These are phyloP conservation scores for Phortica variegata DNA, from an alignment of 1,140 invertebrate genomes.

Conservation along the genomic window DNA sequence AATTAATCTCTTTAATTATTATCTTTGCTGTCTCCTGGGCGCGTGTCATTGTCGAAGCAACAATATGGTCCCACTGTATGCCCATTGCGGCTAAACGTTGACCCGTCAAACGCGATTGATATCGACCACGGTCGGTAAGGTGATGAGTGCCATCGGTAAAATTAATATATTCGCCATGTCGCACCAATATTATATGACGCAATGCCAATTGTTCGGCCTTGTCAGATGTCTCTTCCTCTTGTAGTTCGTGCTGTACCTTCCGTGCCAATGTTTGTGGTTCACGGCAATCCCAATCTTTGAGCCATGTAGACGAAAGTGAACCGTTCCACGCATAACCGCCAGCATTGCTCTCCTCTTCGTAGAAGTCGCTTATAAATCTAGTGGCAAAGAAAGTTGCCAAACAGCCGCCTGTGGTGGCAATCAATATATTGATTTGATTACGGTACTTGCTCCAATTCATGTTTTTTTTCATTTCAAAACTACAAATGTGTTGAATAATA, in stretches of 20 bases:
- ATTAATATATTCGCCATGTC: slow-evolving; percentile 91
- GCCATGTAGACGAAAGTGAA: slow-evolving; percentile 65
- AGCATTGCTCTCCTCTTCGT: not conserved
- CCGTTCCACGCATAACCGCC: not conserved
- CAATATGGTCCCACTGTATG: slow-evolving; percentile 73
- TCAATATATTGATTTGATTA: not conserved
- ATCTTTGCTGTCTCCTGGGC: slow-evolving; percentile 87
- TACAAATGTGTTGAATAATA: no score
- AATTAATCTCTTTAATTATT: slow-evolving; percentile 61
- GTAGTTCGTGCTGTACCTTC: slow-evolving; percentile 58
- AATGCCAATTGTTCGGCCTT: slow-evolving; percentile 71
- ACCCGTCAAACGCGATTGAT: slow-evolving; percentile 82
- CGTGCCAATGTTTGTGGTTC: slow-evolving; percentile 69
- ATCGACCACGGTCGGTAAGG: slow-evolving; percentile 79
- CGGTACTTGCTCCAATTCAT: no score
- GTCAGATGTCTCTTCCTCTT: slow-evolving; percentile 62
- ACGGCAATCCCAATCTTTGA: slow-evolving; percentile 83
- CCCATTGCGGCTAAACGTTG: slow-evolving; percentile 70
- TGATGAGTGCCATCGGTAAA: slow-evolving; percentile 71
- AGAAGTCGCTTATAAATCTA: slow-evolving; percentile 10
- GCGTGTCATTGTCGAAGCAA: slow-evolving; percentile 89
- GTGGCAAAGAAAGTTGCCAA: slow-evolving; percentile 21
- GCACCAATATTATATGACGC: slow-evolving; percentile 84
- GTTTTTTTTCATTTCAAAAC: no score
- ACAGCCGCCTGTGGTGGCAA: slow-evolving; percentile 6